phyloP scores from a whole-genome alignment of 2,888 invertebrate species.

The Caradrina clavipalpis region DNA sequence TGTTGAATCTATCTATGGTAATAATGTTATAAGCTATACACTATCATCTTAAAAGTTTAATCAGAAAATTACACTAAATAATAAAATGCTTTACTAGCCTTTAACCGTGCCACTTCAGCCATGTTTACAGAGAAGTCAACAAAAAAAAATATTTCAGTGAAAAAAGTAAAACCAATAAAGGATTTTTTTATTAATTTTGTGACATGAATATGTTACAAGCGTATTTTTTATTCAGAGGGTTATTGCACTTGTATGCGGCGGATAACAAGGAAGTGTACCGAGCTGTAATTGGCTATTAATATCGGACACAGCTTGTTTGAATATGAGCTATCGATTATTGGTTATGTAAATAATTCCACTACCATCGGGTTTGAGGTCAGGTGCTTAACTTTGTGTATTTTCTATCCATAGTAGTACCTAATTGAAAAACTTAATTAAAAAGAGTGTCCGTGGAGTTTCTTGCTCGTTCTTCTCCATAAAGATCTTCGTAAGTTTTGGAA shows the following conservation, averaged over 20 bases:
- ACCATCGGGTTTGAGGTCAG: conserved; percentile 1
- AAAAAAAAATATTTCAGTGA: not conserved
- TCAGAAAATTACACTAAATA: too few relatives aligned
- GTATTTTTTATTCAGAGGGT: not conserved
- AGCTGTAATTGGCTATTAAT: conserved; percentile 51
- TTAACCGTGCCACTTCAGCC: not conserved
- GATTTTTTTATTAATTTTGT: not conserved
- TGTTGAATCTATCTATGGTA: too few relatives aligned
- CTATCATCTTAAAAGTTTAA: too few relatives aligned
- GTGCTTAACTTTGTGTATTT: not conserved
- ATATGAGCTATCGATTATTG: conserved; percentile 20
- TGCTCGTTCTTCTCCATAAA: too few relatives aligned
- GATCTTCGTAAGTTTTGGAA: too few relatives aligned
- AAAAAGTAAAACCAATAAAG: not conserved
- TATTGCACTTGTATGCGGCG: not conserved
- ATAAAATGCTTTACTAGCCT: not conserved
- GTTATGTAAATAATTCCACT: conserved; percentile 27
- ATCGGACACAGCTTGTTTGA: conserved; percentile 30
- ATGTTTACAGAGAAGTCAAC: too few relatives aligned
- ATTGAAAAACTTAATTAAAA: too few relatives aligned
- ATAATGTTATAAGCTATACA: too few relatives aligned
- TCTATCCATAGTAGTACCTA: not conserved
- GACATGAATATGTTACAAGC: not conserved
- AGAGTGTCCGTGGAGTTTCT: too few relatives aligned
- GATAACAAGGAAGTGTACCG: conserved; percentile 4